phyloP scores from a whole-genome alignment of 2,797 vertebrate species.

The Brotula barbata region DNA sequence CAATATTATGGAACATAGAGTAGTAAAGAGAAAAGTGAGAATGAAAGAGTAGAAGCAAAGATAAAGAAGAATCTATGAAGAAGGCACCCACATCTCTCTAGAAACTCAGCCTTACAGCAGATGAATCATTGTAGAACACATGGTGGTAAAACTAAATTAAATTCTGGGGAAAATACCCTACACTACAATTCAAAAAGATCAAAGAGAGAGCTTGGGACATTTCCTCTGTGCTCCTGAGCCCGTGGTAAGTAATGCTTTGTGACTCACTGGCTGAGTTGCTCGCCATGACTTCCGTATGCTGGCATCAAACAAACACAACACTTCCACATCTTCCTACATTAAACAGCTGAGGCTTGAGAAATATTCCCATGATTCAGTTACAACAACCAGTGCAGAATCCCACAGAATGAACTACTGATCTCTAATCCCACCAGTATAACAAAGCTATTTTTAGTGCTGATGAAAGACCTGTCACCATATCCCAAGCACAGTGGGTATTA shows the following conservation, averaged over 20 bases:
- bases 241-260: not conserved
- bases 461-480: too few species aligned
- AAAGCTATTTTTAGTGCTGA: too few species aligned
- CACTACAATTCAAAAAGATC: slow-evolving; percentile 36
- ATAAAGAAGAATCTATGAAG: not conserved
- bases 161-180: slow-evolving; percentile 29
- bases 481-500: too few species aligned
- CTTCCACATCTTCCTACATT: slow-evolving; percentile 11
- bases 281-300: too few species aligned
- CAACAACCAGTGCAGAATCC: too few species aligned
- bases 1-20: not conserved
- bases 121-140: slow-evolving; percentile 18
- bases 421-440: too few species aligned
- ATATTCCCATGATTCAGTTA: too few species aligned
- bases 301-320: slow-evolving; percentile 11
- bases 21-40: too few species aligned
- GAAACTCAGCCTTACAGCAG: slow-evolving; percentile 44
- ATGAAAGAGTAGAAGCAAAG: not conserved
- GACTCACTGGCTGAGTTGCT: slow-evolving; percentile 19
- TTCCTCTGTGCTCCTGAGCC: slow-evolving; percentile 16
- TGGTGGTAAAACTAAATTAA: not conserved
- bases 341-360: not conserved
- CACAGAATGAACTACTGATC: too few species aligned
- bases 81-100: slow-evolving; percentile 2
- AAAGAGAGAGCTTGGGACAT: slow-evolving; percentile 21